Evolutionary conservation across 2,113 vertebrate species (phyloP).

Genomic region (Mesitornis unicolor): DNA sequence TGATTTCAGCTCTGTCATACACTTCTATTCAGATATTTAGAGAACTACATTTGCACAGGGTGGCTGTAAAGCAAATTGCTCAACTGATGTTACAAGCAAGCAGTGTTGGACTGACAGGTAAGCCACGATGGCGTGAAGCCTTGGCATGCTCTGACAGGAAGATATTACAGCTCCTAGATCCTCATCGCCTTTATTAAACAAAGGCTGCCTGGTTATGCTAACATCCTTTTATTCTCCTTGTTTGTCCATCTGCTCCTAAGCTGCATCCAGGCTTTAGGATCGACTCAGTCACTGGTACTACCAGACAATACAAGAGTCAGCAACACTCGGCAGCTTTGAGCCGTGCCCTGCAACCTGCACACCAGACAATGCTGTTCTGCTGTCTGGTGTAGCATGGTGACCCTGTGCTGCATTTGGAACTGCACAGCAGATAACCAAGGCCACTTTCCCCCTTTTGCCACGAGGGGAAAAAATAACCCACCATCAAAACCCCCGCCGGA

Average conservation of each 20-base stretch:
- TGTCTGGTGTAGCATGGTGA: accelerated
- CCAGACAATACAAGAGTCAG: background rate
- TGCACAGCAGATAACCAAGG: background rate
- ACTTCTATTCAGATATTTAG: background rate
- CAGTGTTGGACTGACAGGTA: background rate
- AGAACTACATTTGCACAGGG: background rate
- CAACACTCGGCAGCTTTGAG: background rate
- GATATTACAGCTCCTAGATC: background rate
- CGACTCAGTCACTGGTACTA: background rate
- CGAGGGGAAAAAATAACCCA: accelerated
- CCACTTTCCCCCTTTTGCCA: background rate
- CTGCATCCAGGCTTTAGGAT: background rate
- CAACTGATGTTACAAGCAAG: background rate
- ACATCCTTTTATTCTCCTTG: background rate
- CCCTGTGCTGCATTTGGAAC: background rate
- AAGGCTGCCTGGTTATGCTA: background rate
- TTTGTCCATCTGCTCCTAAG: background rate
- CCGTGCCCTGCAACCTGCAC: background rate
- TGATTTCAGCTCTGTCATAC: background rate
- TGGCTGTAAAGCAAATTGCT: background rate
- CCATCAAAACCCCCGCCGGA: background rate
- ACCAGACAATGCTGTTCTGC: background rate
- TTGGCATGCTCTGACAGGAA: background rate
- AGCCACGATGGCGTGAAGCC: accelerated
- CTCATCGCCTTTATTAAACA: background rate